Conservation (phyloP, 2,797 vertebrate species). For the Neopelma chrysocephalum region DNA sequence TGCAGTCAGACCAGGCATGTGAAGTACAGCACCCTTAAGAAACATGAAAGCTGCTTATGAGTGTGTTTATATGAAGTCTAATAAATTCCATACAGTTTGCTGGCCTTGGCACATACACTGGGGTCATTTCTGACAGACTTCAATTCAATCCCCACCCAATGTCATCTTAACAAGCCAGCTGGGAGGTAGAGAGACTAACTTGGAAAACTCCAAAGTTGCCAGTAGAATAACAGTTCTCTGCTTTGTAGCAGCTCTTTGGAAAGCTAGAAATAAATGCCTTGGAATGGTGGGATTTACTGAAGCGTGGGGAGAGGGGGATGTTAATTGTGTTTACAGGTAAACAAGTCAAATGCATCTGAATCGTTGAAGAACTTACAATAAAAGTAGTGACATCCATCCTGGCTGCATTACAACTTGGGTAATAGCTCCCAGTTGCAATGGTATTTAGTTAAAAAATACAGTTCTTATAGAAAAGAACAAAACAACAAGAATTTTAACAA, state of each 20-base stretch:
- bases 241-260: slow-evolving; percentile 7
- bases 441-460: background rate
- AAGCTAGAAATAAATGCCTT: background rate
- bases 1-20: background rate
- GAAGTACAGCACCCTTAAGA: background rate
- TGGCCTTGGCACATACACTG: background rate
- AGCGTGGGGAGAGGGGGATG: background rate
- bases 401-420: background rate
- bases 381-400: background rate
- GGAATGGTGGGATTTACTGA: slow-evolving; percentile 1
- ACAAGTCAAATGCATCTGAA: background rate
- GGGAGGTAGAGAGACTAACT: background rate
- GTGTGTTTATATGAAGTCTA: background rate
- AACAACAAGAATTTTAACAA: background rate
- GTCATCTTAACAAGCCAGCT: background rate
- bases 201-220: background rate
- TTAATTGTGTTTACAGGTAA: background rate
- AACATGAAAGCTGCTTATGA: background rate
- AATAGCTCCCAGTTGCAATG: background rate
- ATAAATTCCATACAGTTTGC: background rate
- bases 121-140: background rate
- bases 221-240: background rate
- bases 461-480: background rate
- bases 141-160: background rate
- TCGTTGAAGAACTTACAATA: background rate